Evolutionary conservation across 1,140 invertebrate genomes (phyloP).

Genomic region (Lerema accius): DNA sequence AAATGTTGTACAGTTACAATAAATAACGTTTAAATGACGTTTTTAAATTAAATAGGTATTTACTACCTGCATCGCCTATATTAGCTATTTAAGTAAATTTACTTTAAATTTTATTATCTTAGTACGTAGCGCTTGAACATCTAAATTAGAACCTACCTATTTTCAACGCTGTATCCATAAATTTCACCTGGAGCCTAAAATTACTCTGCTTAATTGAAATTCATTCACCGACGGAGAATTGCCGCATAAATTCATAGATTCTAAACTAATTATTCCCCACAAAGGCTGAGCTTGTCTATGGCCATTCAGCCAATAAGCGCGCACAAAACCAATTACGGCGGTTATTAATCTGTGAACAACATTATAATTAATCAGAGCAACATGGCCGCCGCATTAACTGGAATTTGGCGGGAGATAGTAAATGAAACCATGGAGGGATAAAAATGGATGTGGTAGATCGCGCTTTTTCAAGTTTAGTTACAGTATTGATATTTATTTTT

Average conservation of each 20-base stretch:
- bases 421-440: slow-evolving; percentile 17
- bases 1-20: too few species aligned
- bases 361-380: slow-evolving; percentile 33
- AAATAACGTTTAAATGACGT: too few species aligned
- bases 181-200: not conserved
- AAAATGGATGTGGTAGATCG: slow-evolving; percentile 7
- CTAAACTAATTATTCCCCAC: slow-evolving; percentile 31
- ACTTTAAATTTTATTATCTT: too few species aligned
- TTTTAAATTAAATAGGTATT: too few species aligned
- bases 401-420: slow-evolving; percentile 34
- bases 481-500: too few species aligned
- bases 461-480: too few species aligned
- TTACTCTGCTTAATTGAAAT: slow-evolving; percentile 14
- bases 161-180: not conserved
- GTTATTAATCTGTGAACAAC: slow-evolving; percentile 33
- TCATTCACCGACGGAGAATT: slow-evolving; percentile 14
- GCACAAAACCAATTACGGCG: slow-evolving; percentile 27
- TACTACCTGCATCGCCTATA: too few species aligned
- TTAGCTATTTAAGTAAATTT: too few species aligned
- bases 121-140: too few species aligned
- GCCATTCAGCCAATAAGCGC: slow-evolving; percentile 30
- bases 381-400: slow-evolving; percentile 34
- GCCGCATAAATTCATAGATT: slow-evolving; percentile 27
- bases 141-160: too few species aligned
- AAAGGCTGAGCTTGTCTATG: slow-evolving; percentile 27